phyloP scores from a whole-genome alignment of 2,888 invertebrate species.

The Calliscelio sp. region DNA sequence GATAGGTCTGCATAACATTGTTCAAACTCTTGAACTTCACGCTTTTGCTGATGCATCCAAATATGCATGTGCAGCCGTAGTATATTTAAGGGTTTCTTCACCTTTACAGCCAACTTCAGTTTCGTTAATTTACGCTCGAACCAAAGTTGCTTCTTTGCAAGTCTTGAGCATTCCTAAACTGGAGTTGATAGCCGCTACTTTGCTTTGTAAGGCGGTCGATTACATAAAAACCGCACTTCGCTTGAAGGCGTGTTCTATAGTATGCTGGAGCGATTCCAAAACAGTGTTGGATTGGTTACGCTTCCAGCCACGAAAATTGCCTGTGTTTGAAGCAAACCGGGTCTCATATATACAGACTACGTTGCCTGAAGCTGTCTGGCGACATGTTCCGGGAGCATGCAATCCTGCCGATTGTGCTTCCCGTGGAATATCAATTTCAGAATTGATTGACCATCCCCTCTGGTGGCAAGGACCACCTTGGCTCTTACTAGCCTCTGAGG shows the following conservation, averaged over 20 bases:
- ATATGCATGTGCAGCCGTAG: conserved; percentile 5
- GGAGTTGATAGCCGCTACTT: conserved; percentile 28
- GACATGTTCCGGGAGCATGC: background rate
- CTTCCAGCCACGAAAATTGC: background rate
- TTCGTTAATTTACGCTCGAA: conserved; percentile 6
- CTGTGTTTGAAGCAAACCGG: conserved; percentile 12
- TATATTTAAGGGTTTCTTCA: background rate
- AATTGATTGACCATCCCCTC: background rate
- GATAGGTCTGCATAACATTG: background rate
- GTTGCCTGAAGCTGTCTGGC: background rate
- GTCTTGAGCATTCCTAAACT: conserved; percentile 48
- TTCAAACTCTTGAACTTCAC: background rate
- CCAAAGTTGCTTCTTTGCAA: conserved; percentile 64
- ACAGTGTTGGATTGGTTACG: background rate
- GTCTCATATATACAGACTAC: conserved; percentile 14
- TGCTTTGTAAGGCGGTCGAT: conserved; percentile 12
- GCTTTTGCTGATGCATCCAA: conserved; percentile 26
- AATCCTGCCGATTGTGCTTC: conserved; percentile 19
- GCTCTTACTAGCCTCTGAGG: background rate
- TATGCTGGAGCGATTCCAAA: conserved; percentile 20
- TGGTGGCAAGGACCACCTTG: conserved; percentile 18
- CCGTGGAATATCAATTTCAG: background rate
- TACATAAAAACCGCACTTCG: too few species aligned
- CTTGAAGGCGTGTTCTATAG: too few species aligned
- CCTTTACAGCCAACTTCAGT: too few species aligned